A percentile compares a stretch with the other conserved stretches of the same genome.
Conservation (phyloP, 2,888 invertebrate genomes). For the Chirona hameri region DNA sequence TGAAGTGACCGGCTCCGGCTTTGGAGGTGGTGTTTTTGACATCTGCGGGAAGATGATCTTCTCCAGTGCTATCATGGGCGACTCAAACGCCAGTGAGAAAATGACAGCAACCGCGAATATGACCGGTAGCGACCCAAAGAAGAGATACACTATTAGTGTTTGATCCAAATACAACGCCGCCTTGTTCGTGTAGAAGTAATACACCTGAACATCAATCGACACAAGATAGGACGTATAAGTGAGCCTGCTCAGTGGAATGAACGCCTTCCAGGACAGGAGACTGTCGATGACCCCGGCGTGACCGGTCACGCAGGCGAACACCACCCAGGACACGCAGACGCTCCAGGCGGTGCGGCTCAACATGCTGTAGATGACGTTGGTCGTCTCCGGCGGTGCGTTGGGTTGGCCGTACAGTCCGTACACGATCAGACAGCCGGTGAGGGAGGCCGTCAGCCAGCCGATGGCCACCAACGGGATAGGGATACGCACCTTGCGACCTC, state of each 20-base stretch:
- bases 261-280: background rate
- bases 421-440: background rate
- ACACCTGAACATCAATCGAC: background rate
- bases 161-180: background rate
- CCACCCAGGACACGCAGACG: background rate
- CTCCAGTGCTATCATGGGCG: background rate
- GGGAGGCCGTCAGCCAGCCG: background rate
- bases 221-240: background rate
- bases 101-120: background rate
- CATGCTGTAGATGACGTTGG: background rate
- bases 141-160: background rate
- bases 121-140: background rate
- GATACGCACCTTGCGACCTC: background rate
- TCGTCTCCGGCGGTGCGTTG: background rate
- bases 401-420: background rate
- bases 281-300: background rate
- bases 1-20: too few relatives aligned
- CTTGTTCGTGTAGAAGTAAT: background rate
- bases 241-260: background rate
- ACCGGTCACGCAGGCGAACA: conserved; percentile 2
- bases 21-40: background rate
- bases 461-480: background rate
- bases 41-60: background rate
- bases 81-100: background rate
- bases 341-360: background rate